Evolutionary conservation across 2,113 vertebrate genomes (phyloP).

Genomic region (Chloroceryle aenea): DNA sequence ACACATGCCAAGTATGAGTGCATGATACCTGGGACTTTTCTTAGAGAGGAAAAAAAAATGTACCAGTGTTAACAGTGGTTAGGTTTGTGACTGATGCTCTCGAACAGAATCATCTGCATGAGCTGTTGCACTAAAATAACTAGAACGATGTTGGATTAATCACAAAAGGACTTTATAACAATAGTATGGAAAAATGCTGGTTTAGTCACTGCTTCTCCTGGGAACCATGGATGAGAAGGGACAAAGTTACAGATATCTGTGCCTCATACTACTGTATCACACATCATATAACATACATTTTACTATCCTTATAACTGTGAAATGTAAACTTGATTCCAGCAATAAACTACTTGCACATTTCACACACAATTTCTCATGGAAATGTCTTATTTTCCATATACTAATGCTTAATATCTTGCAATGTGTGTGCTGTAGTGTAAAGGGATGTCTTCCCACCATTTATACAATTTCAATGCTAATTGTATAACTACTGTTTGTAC

Average conservation of each 20-base stretch:
- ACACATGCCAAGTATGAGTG: background rate
- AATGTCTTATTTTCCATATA: background rate
- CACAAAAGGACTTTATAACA: background rate
- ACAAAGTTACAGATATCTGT: background rate
- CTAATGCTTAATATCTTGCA: background rate
- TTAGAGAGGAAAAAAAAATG: background rate
- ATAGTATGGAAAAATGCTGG: background rate
- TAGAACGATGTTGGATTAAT: background rate
- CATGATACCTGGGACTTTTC: background rate
- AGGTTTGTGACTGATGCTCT: background rate
- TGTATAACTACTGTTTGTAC: background rate
- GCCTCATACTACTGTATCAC: background rate
- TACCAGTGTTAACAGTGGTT: rapidly evolving
- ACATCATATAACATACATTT: background rate
- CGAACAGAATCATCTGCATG: background rate
- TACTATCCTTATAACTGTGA: background rate
- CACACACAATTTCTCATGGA: background rate
- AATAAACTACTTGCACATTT: background rate
- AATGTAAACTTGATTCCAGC: background rate
- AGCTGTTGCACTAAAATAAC: background rate
- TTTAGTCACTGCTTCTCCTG: background rate
- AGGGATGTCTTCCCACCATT: background rate
- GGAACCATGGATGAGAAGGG: background rate
- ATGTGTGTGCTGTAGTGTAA: background rate
- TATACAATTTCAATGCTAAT: background rate